Evolutionary conservation across 2,888 invertebrate genomes (phyloP), one percentile per base, ranked within the genome.

Genomic region (Temnothorax unifasciatus): DNA sequence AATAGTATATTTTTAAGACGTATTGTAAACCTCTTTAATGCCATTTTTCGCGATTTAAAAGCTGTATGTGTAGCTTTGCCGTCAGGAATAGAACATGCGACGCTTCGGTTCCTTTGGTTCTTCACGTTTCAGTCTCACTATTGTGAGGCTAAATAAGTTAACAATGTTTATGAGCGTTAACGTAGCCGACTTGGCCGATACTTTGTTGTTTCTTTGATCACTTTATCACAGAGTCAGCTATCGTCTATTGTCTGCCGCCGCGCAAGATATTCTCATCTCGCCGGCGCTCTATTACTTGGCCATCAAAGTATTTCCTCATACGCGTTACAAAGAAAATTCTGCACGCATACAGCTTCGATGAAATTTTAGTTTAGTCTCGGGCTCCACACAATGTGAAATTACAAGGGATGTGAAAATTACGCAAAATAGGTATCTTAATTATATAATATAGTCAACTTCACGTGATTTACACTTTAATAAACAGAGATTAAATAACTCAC

Each of bases 281-380:
- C 50, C 25, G 66, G 84, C 82, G 83, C 66, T 71, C 75, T 75
- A 77, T 83, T 85, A 85, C 83, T 61, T 54, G 57, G 47, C 41
- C 54, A 66, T 68, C 68, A 69, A 69, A 77, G 69, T 57, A 57
- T 69, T 77, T 81, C 81, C 75, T 75, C 82, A 83, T 82, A 76
- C 84, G 57, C 88, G 85, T 86, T 85, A 69, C 82, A 88, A 88
- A 89, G 89, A 88, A 90, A 90, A 61, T 85, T 89, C 69, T 66
- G 41, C 64, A 57, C 73, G 68, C 79, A 81, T 86, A 76, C 76
- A 86, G 82, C 85, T 85, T 85, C 88, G 86, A 76, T 85, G 85
- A 88, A 89, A 88, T 88, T 89, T 84, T 83, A 81, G 69, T 71
- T 68, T 57, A 82, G 25, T 73, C 71, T 77, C 29, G 13, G 54